Evolutionary conservation across 2,888 invertebrate species (phyloP), one percentile per base, ranked within the genome.

Genomic region (Pammene aurita): DNA sequence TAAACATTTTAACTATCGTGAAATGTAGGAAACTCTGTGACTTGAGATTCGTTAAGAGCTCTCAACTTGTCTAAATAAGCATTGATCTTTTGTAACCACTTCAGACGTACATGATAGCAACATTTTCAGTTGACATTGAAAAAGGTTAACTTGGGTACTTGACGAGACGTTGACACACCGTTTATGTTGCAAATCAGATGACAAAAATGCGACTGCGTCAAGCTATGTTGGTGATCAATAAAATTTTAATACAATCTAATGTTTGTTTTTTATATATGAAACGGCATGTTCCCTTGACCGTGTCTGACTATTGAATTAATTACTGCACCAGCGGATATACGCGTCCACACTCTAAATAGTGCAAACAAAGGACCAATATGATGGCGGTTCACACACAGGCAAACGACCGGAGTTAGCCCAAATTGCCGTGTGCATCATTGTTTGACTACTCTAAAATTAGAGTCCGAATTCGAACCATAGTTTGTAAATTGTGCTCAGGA

Each of bases 341-440:
- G 50, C 42, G 50, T 38, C 34, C 44, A 50, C 62, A 56, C 50
- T 48, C 56, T 56, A 68, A 52, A 56, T 63, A 57, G 57, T 68
- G 63, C 63, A 64, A 68, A 68, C 68, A 68, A 63, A 68, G 67
- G 63, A 63, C 57, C 44, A 46, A n/a, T 11, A 46, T 52, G 57
- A 64, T 50, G 16, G 63, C 57, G 38, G 57, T 58, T 68, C 57
- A 63, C 55, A 62, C 48, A 11, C 65, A 42, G 57, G 57, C 57
- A 50, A 61, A 62, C 50, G 62, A 62, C 50, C 62, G 62, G 41
- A 52, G 68, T 64, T 68, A 64, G 34, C 63, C 57, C 44, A 64
- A 52, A 68, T 68, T 64, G 34, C 46, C 35, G 16, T 52, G 34
- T 61, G 55, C 61, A 67, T 56, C 55, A 61, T 56, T 62, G 61